Evolutionary conservation across 2,797 vertebrate genomes (phyloP).

Genomic region (Philypnodon macrostomus): DNA sequence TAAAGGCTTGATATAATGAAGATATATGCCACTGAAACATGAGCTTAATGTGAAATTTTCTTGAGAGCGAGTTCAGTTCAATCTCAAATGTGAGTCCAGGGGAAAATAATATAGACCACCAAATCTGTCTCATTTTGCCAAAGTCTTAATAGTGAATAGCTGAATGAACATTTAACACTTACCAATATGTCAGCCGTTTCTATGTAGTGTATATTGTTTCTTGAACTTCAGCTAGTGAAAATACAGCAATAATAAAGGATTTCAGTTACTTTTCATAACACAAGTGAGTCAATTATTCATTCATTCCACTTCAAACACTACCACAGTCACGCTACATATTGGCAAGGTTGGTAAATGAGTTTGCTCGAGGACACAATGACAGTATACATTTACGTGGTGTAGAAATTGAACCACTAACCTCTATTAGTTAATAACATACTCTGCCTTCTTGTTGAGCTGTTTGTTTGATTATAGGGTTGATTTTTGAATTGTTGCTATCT

Average conservation of each 20-base stretch:
- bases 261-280: too few species aligned
- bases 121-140: constrained; percentile 41
- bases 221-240: constrained; percentile 23
- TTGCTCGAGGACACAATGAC: too few species aligned
- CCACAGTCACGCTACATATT: too few species aligned
- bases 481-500: constrained; percentile 39
- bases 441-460: too few species aligned
- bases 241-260: too few species aligned
- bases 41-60: constrained; percentile 53
- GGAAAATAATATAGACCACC: constrained; percentile 36
- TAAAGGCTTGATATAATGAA: constrained; percentile 61
- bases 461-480: constrained; percentile 44
- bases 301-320: too few species aligned
- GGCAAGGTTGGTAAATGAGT: too few species aligned
- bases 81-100: constrained; percentile 48
- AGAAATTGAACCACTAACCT: too few species aligned
- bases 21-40: constrained; percentile 47
- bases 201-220: constrained; percentile 18
- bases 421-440: too few species aligned
- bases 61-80: constrained; percentile 25
- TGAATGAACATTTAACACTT: background rate
- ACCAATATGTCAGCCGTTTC: constrained; percentile 15
- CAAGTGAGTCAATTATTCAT: too few species aligned
- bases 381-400: too few species aligned
- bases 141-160: constrained; percentile 9